Evolutionary conservation across 1,140 invertebrate species (phyloP), one percentile per base, ranked within the genome.

Genomic region (Drosophila pruinosa): DNA sequence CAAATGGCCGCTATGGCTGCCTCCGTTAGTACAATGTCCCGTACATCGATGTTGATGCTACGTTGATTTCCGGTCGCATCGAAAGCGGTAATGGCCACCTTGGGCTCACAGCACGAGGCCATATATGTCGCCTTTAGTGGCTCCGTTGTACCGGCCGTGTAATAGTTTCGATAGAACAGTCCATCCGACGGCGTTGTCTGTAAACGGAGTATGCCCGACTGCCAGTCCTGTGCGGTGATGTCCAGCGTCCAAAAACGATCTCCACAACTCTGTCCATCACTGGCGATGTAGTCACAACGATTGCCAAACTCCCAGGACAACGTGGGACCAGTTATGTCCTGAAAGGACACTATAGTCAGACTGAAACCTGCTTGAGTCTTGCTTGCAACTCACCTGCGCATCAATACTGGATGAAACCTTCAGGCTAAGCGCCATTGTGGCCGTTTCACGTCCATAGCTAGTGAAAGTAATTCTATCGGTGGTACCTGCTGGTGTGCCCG

Each of bases 171-270:
- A 48, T 92, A 80, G 56, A 92, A 90, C 14, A 93, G 61, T 12
- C 92, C 90, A 54, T 92, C 92, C 0, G 81, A 71, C 0, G 94
- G 93, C 1, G 91, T 90, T 0, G 94, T 93, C 12, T 92, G 89
- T 1, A 95, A 88, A 0, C 92, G 92, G 75, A 95, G 92, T 3
- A 95, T 89, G 75, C 94, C 94, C 93, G 91, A 93, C 17, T 92
- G 91, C 58, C 91, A 83, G 73, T 94, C 94, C 67, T 93, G 92
- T 1, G 93, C 92, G 0, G 92, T 92, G 7, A 95, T 89, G 14
- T 94, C 93, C 1, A 94, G 80, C n/a, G 93, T 93, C 94, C 94
- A 95, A 34, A 91, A 91, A 38, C 93, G 92, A 72, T 93, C 93
- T 0, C 91, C 91, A 64, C 94, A 95, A 75, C 24, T 91, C 72